Base-by-base conservation (phyloP, 2,113 vertebrate genomes). In the Nyctibius bracteatus region DNA sequence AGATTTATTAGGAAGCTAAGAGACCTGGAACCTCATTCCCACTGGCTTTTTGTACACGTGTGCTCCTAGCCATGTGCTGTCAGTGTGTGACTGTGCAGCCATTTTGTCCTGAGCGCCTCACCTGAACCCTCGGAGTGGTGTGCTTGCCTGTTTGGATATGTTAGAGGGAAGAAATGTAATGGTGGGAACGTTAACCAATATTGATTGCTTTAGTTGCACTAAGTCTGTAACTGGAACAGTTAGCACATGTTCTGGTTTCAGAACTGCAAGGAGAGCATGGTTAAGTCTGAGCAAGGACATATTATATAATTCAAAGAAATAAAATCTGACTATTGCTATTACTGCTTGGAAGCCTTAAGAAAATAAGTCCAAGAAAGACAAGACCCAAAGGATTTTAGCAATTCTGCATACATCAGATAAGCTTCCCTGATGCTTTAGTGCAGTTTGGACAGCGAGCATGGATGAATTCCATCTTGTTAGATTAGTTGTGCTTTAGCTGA, bases 331-430 rank as follows among this genome's bases (percentile, higher is more conserved):
- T 59, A 6, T 89, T 80, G 37, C 70, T 66, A 9, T 77, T 39
- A 1, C 44, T 86, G 81, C 83, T 30, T 87, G 81, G 73, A 68
- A 96, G 62, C 31, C 37, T 90, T n/a, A 73, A 72, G 70, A 57
- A 88, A 94, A 46, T 58, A 52, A 94, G 23, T 28, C 24, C 19
- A 20, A 13, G 37, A 57, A 90, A 80, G 84, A n/a, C 57, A 80
- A 90, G 27, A 49, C 70, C 90, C 66, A 65, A 68, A 90, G 85
- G 85, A 75, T 57, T 94, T 92, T 15, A 77, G 78, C 25, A 74
- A 31, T 18, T 92, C 39, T 89, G 61, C 52, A 43, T 85, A 33
- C 67, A 79, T 85, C 57, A 52, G 81, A 90, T 65, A 52, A 95
- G 17, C n/a, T 67, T 51, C 47, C 31, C 31, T 27, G 79, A 15